A percentile compares a stretch with the other conserved stretches of the same genome.
These are phyloP conservation scores for Hydrozoanthus gracilis DNA, from an alignment of 92 coral and sea anemone genomes.

Conservation along the genomic window DNA sequence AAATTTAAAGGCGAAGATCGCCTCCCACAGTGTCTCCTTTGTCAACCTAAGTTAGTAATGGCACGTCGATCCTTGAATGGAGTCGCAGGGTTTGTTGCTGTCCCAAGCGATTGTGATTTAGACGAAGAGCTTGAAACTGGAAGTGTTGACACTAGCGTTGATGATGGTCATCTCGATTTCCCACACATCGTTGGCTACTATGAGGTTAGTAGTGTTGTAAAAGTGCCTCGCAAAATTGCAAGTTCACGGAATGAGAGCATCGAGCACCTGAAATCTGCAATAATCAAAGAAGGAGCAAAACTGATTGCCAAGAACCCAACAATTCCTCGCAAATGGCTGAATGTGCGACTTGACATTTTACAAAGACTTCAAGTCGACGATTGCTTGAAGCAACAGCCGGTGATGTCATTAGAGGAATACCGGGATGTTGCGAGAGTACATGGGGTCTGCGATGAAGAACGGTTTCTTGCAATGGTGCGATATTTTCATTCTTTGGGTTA, in stretches of 20 bases:
- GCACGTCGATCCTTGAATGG: not conserved
- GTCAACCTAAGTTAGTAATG: not conserved
- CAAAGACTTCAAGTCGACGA: not conserved
- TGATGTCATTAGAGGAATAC: not conserved
- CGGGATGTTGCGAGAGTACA: not conserved
- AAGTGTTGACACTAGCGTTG: not conserved
- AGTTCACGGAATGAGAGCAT: conserved; percentile 11
- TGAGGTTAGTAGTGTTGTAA: conserved; percentile 1
- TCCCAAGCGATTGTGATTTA: not conserved
- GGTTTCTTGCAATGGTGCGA: conserved; percentile 9
- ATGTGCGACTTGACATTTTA: not conserved
- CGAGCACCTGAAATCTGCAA: conserved; percentile 12
- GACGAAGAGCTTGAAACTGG: not conserved
- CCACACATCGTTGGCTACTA: conserved; percentile 26
- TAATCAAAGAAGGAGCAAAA: not conserved
- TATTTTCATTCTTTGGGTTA: conserved; percentile 12
- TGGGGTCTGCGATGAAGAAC: conserved; percentile 5
- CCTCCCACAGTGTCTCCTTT: not conserved
- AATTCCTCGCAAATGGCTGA: conserved; percentile 18
- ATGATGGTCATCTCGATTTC: not conserved
- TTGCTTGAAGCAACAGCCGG: not conserved
- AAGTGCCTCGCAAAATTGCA: not conserved
- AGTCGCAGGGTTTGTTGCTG: conserved; percentile 18
- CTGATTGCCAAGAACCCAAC: conserved; percentile 16
- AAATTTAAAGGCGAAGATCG: conserved; percentile 15